Conservation (phyloP, 1,140 invertebrate species). For the Archegozetes longisetosus region DNA sequence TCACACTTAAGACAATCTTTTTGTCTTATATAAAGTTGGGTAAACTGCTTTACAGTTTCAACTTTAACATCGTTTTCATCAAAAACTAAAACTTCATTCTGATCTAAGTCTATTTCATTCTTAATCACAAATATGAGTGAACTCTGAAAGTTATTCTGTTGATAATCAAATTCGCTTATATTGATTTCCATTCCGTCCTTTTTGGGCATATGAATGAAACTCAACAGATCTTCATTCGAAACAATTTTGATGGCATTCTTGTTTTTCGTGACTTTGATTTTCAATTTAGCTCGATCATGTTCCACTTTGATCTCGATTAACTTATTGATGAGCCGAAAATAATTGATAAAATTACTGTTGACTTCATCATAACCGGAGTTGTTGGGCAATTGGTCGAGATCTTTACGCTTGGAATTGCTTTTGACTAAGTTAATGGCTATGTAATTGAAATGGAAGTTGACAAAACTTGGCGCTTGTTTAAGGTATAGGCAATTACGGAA, state of each 20-base stretch:
- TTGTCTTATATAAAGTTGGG: slow-evolving; percentile 2
- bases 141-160: not conserved
- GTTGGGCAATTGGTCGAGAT: slow-evolving; percentile 6
- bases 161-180: slow-evolving; percentile 6
- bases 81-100: not conserved
- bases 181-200: slow-evolving; percentile 10
- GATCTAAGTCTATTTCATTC: slow-evolving; percentile 11
- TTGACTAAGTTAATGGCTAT: slow-evolving; percentile 14
- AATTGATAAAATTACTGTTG: slow-evolving; percentile 12
- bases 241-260: slow-evolving; percentile 6
- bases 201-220: slow-evolving; percentile 2
- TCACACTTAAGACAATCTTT: too few relatives aligned
- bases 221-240: slow-evolving; percentile 5
- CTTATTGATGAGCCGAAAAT: slow-evolving; percentile 14
- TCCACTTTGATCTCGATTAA: slow-evolving; percentile 12
- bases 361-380: slow-evolving; percentile 2
- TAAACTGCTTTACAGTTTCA: slow-evolving; percentile 3
- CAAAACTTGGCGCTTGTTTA: slow-evolving; percentile 14
- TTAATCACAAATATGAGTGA: slow-evolving; percentile 9
- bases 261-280: not conserved
- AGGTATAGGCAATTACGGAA: slow-evolving; percentile 16
- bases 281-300: not conserved
- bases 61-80: slow-evolving; percentile 3
- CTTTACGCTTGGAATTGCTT: slow-evolving; percentile 7
- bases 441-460: slow-evolving; percentile 11